phyloP scores from a whole-genome alignment of 2,797 vertebrate species.

The Eulemur mongoz region DNA sequence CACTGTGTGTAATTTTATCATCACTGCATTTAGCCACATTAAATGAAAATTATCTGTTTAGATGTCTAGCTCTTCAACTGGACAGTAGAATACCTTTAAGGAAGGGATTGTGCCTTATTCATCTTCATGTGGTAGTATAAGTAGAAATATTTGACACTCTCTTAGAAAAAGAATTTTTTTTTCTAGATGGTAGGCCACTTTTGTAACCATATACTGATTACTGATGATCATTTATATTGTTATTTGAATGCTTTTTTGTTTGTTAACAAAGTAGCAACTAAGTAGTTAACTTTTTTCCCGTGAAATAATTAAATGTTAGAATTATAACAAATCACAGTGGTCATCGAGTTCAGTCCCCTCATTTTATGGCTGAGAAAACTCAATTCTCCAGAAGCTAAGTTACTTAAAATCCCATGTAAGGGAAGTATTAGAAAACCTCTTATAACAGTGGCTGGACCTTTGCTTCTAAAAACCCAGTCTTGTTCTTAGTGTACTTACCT shows the following conservation, averaged over 20 bases:
- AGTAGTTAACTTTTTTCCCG: not conserved
- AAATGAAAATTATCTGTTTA: not conserved
- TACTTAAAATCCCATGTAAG: not conserved
- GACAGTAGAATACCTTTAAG: not conserved
- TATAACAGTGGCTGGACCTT: not conserved
- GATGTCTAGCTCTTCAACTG: not conserved
- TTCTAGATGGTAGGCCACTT: not conserved
- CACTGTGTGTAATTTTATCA: not conserved
- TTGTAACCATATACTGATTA: not conserved
- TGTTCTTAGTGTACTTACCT: not conserved
- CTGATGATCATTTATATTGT: not conserved
- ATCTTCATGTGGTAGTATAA: not conserved
- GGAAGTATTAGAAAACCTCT: not conserved
- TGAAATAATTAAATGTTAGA: not conserved
- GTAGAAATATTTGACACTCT: not conserved
- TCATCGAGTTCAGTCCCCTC: not conserved
- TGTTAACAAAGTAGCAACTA: too few species aligned
- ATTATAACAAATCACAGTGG: not conserved
- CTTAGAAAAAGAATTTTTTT: not conserved
- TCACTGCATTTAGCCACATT: not conserved
- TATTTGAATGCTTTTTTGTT: not conserved
- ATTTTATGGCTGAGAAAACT: slow-evolving; percentile 30
- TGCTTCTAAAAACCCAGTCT: not conserved
- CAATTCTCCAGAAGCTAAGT: not conserved
- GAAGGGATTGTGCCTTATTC: not conserved